phyloP scores from a whole-genome alignment of 2,113 vertebrate genomes.

The Eptatretus burgeri region DNA sequence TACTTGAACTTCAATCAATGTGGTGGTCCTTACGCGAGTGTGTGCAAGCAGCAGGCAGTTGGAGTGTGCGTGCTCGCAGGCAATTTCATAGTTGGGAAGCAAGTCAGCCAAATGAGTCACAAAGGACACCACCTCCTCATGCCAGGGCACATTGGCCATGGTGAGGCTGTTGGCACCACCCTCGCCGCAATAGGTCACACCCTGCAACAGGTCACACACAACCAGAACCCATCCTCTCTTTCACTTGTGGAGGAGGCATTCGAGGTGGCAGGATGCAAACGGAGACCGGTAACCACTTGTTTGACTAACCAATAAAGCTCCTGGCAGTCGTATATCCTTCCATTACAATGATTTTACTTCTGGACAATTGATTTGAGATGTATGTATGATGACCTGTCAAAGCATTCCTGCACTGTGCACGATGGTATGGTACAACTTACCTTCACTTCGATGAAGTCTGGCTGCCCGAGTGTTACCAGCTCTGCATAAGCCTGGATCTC shows the following conservation, averaged over 20 bases:
- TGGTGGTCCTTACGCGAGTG: slow-evolving; percentile 29
- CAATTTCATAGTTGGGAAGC: slow-evolving; percentile 39
- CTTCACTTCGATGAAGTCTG: slow-evolving; percentile 84
- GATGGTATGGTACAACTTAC: slow-evolving; percentile 18
- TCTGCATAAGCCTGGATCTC: slow-evolving; percentile 52
- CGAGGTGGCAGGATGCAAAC: too few species aligned
- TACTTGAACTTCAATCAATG: background rate
- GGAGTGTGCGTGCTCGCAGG: slow-evolving; percentile 68
- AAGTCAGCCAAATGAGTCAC: slow-evolving; percentile 37
- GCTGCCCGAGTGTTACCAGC: slow-evolving; percentile 40
- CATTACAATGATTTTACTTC: too few species aligned
- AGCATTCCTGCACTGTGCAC: too few species aligned
- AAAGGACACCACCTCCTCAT: slow-evolving; percentile 53
- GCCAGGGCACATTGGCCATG: slow-evolving; percentile 90
- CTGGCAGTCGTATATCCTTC: too few species aligned
- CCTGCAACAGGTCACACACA: slow-evolving; percentile 18
- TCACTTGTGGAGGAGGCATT: too few species aligned
- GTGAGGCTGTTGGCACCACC: slow-evolving; percentile 66
- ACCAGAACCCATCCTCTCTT: too few species aligned
- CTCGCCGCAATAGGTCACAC: slow-evolving; percentile 77
- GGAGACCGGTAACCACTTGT: too few species aligned
- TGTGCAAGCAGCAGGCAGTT: slow-evolving; percentile 66
- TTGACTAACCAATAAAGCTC: too few species aligned
- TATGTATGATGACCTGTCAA: too few species aligned
- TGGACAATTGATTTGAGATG: too few species aligned